A percentile compares a stretch with the other conserved stretches of the same genome.
These are phyloP conservation scores for Capitulum mitella DNA, from an alignment of 2,888 invertebrate genomes.

Conservation along the genomic window DNA sequence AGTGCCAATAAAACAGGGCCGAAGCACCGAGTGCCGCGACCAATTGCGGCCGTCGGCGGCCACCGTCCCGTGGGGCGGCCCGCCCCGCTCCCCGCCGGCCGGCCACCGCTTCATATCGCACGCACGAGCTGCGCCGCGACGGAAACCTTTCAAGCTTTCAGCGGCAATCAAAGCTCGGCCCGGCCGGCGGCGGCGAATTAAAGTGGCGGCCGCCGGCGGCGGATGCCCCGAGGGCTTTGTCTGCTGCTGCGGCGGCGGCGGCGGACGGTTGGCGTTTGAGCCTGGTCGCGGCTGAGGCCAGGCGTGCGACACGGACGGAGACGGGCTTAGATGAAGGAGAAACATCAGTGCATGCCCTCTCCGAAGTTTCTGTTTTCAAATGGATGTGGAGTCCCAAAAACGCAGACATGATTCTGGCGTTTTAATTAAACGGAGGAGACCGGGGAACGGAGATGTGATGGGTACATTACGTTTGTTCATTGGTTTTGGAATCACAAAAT, in stretches of 20 bases:
- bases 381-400: no score
- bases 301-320: no score
- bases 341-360: no score
- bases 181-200: slow-evolving; percentile 46
- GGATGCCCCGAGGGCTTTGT: neutral
- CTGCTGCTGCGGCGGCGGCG: neutral
- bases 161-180: neutral
- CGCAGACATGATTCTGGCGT: no score
- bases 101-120: slow-evolving; percentile 47
- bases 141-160: slow-evolving; percentile 23
- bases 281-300: no score
- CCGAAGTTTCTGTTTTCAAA: no score
- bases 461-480: no score
- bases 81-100: slow-evolving; percentile 47
- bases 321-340: no score
- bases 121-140: slow-evolving; percentile 48
- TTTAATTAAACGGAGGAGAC: no score
- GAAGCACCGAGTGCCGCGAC: neutral
- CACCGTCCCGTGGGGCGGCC: neutral
- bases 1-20: slow-evolving; percentile 13
- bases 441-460: no score
- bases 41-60: neutral
- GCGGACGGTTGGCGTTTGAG: neutral
- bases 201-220: slow-evolving; percentile 43
- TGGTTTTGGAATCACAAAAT: no score